Percentiles rank a stretch among this genome's conserved stretches.
Evolutionary conservation across 2,888 invertebrate species (phyloP).

Genomic region (Pseudolycoriella hygida): DNA sequence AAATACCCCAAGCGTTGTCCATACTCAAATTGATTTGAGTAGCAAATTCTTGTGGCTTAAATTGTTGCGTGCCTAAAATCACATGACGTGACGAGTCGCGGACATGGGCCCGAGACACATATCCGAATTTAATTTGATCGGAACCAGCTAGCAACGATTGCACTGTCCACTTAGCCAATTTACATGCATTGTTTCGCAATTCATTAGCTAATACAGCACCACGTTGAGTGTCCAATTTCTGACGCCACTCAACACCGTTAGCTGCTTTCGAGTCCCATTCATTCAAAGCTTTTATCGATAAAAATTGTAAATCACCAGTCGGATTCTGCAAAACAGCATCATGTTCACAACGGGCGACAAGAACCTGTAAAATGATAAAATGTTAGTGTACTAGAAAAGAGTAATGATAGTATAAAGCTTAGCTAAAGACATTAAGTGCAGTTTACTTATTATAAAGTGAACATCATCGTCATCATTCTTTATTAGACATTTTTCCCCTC

Average conservation of each 20-base stretch:
- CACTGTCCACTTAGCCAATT: conserved; percentile 98
- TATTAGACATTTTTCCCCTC: too few relatives aligned
- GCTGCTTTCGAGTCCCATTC: conserved; percentile 97
- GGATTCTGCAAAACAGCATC: conserved; percentile 85
- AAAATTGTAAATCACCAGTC: conserved; percentile 76
- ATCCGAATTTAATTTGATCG: conserved; percentile 96
- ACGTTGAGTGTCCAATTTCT: conserved; percentile 91
- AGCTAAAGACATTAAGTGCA: too few relatives aligned
- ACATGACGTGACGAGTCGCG: conserved; percentile 93
- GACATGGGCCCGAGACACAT: conserved; percentile 88
- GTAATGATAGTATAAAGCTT: too few relatives aligned
- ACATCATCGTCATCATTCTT: too few relatives aligned
- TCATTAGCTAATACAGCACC: conserved; percentile 98
- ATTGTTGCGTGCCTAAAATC: conserved; percentile 92
- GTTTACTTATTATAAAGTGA: too few relatives aligned
- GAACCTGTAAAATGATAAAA: conserved; percentile 33
- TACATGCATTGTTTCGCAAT: conserved; percentile 96
- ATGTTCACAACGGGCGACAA: conserved; percentile 91
- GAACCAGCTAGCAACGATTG: conserved; percentile 88
- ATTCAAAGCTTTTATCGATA: conserved; percentile 93
- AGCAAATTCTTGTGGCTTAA: conserved; percentile 96
- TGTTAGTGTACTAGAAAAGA: too few relatives aligned
- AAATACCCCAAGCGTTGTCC: conserved; percentile 99
- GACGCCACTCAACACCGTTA: conserved; percentile 96
- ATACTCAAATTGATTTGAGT: conserved; percentile 96